A percentile compares a stretch with the other conserved stretches of the same genome.
Evolutionary conservation across 2,113 vertebrate species (phyloP).

Genomic region (Bubo bubo): DNA sequence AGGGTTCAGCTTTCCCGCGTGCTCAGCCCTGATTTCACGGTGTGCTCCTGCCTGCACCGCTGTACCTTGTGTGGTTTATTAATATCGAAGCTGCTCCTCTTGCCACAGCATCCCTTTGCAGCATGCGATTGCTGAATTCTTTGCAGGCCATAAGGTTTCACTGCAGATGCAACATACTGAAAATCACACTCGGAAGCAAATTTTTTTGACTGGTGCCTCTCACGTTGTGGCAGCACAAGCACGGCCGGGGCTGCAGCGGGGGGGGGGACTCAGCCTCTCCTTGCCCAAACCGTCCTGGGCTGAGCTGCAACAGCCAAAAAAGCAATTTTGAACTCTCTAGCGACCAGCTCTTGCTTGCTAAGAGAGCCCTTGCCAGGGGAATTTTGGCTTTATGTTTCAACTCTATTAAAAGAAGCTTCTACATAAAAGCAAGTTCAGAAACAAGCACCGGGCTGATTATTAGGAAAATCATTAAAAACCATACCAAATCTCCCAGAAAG

Average conservation of each 20-base stretch:
- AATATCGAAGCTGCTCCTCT: accelerated
- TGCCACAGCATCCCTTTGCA: not conserved
- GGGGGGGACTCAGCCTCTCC: not conserved
- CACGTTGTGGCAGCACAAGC: accelerated
- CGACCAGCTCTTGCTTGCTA: accelerated
- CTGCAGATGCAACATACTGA: not conserved
- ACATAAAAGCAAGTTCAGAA: not conserved
- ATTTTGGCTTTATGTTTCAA: not conserved
- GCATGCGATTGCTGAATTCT: accelerated
- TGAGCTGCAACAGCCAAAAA: not conserved
- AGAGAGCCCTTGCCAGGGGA: not conserved
- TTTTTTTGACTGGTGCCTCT: not conserved
- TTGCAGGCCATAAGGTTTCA: accelerated
- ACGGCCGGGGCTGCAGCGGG: not conserved
- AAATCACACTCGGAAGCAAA: not conserved
- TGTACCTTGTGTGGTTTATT: accelerated
- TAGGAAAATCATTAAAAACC: not conserved
- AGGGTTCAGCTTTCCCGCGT: not conserved
- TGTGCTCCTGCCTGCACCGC: not conserved
- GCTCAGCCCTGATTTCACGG: not conserved
- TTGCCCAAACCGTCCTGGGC: not conserved
- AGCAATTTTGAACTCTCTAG: not conserved
- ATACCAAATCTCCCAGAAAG: not conserved
- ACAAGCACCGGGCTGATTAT: not conserved
- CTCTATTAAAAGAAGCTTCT: not conserved